Conservation (phyloP, 1,140 invertebrate genomes). For the Caenorhabditis latens region DNA sequence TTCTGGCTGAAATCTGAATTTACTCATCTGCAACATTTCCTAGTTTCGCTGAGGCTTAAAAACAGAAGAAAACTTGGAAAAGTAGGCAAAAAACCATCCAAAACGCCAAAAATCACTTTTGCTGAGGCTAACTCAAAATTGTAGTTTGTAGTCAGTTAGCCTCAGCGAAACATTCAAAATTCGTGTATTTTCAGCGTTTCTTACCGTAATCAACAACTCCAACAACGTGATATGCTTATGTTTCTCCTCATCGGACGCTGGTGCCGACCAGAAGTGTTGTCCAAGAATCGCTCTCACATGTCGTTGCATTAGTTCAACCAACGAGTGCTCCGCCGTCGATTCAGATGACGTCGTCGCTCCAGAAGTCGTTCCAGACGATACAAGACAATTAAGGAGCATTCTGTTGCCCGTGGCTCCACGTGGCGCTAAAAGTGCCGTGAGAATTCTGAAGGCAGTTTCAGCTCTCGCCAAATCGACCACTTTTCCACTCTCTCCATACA, state of each 20-base stretch:
- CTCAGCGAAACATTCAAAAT: too few species aligned
- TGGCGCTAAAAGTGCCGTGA: conserved; percentile 68
- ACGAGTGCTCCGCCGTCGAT: conserved; percentile 53
- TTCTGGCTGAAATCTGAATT: too few species aligned
- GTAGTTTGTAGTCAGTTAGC: too few species aligned
- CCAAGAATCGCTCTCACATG: conserved; percentile 75
- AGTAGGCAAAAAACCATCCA: too few species aligned
- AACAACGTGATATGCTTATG: conserved; percentile 64
- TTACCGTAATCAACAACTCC: conserved; percentile 67
- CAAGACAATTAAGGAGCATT: conserved; percentile 68
- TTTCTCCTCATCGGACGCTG: conserved; percentile 51
- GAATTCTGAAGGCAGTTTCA: conserved; percentile 74
- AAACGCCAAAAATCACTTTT: too few species aligned
- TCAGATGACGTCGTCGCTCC: not conserved
- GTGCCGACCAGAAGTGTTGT: conserved; percentile 72
- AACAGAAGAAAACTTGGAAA: too few species aligned
- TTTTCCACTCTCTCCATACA: conserved; percentile 75
- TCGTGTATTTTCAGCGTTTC: not conserved
- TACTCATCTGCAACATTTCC: too few species aligned
- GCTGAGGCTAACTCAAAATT: not conserved
- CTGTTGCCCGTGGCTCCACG: conserved; percentile 41
- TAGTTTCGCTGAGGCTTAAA: too few species aligned
- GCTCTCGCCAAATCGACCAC: conserved; percentile 75
- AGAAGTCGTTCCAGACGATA: conserved; percentile 72
- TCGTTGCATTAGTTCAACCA: conserved; percentile 70